Conservation (phyloP, 1,140 invertebrate genomes). For the Phymastichus coffea region DNA sequence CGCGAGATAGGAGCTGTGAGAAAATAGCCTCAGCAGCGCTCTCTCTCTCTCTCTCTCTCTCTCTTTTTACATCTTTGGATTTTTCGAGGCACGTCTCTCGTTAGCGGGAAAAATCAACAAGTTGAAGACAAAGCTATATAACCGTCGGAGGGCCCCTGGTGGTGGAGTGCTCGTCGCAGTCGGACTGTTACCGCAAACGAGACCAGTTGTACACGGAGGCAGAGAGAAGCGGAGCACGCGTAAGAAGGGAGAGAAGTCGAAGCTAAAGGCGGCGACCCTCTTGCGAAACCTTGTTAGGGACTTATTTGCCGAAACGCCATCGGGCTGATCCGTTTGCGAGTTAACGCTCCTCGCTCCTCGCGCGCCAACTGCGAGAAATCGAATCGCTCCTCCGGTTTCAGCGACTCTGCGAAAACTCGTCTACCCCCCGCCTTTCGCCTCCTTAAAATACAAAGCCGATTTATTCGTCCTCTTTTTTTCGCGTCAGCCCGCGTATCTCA, state of each 20-base stretch:
- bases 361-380: neutral
- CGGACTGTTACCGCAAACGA: neutral
- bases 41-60: too few relatives aligned
- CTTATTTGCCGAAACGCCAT: conserved; percentile 15
- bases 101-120: too few relatives aligned
- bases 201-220: neutral
- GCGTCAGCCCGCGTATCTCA: neutral
- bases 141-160: too few relatives aligned
- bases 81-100: too few relatives aligned
- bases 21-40: too few relatives aligned
- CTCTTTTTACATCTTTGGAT: conserved; percentile 15
- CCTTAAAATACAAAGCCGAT: conserved; percentile 4
- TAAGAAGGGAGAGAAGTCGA: neutral
- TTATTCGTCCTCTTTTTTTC: neutral
- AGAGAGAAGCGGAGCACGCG: neutral
- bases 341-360: neutral
- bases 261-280: conserved; percentile 6
- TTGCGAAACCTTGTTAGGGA: conserved; percentile 18
- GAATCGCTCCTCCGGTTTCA: neutral
- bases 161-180: too few relatives aligned
- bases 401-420: neutral
- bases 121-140: too few relatives aligned
- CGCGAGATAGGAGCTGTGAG: too few relatives aligned
- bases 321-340: conserved; percentile 15
- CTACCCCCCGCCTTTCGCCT: too few relatives aligned